Evolutionary conservation across 2,888 invertebrate species (phyloP).

Genomic region (Synergus itoensis): DNA sequence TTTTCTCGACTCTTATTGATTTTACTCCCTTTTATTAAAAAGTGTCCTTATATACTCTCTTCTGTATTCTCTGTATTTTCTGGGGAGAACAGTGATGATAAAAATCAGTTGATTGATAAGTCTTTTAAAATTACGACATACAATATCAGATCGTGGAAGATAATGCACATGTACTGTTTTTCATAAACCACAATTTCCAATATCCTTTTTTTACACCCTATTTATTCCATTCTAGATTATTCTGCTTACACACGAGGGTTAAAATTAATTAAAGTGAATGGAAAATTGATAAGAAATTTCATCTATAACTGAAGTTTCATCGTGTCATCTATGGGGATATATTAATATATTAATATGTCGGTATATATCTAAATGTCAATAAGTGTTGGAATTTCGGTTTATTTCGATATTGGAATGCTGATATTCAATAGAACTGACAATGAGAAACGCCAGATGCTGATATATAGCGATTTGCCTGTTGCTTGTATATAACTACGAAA

Average conservation of each 20-base stretch:
- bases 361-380: not conserved
- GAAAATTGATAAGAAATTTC: not conserved
- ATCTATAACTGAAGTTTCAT: not conserved
- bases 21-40: not conserved
- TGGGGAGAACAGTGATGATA: not conserved
- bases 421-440: not conserved
- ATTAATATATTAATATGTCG: not conserved
- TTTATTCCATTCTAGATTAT: too few species aligned
- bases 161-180: not conserved
- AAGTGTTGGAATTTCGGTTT: not conserved
- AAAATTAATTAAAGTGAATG: not conserved
- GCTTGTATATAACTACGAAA: slow-evolving; percentile 23
- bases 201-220: too few species aligned
- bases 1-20: not conserved
- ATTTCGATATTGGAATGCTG: not conserved
- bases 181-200: too few species aligned
- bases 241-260: too few species aligned
- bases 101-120: too few species aligned
- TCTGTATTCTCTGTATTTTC: not conserved
- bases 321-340: too few species aligned
- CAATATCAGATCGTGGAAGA: too few species aligned
- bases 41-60: not conserved
- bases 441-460: not conserved
- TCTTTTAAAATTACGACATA: too few species aligned
- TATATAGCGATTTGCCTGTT: not conserved